phyloP scores from a whole-genome alignment of 2,888 invertebrate genomes.

The Dasysyrphus tricinctus region DNA sequence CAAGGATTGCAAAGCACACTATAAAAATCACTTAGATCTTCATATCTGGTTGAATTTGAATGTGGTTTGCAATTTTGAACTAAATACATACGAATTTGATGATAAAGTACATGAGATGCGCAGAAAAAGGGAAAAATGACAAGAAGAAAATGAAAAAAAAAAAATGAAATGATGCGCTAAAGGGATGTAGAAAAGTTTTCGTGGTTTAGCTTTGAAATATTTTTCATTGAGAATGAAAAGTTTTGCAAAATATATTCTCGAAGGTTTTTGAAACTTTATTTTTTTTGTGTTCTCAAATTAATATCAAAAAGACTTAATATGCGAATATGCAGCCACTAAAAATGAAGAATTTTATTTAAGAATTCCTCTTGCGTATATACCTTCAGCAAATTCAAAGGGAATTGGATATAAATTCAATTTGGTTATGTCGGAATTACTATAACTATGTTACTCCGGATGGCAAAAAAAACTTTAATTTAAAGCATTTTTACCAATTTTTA shows the following conservation, averaged over 20 bases:
- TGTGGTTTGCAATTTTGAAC: conserved; percentile 24
- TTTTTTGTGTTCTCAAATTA: neutral
- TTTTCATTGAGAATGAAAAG: neutral
- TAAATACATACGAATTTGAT: neutral
- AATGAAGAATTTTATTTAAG: too few relatives aligned
- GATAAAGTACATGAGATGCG: neutral
- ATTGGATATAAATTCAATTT: too few relatives aligned
- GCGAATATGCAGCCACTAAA: neutral
- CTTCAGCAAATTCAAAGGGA: too few relatives aligned
- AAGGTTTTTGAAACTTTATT: neutral
- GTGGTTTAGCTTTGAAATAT: conserved; percentile 7
- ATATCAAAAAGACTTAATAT: neutral
- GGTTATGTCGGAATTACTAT: too few relatives aligned
- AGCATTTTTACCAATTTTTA: too few relatives aligned
- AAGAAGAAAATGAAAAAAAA: neutral
- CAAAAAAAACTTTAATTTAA: too few relatives aligned
- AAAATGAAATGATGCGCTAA: neutral
- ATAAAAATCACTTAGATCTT: conserved; percentile 48
- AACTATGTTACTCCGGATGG: too few relatives aligned
- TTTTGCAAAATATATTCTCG: neutral
- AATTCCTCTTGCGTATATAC: too few relatives aligned
- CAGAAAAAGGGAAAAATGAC: neutral
- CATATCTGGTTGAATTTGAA: conserved; percentile 32
- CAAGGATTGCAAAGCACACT: conserved; percentile 39
- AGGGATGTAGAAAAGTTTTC: neutral